phyloP scores from a whole-genome alignment of 2,113 vertebrate species.

The Xenus cinereus region DNA sequence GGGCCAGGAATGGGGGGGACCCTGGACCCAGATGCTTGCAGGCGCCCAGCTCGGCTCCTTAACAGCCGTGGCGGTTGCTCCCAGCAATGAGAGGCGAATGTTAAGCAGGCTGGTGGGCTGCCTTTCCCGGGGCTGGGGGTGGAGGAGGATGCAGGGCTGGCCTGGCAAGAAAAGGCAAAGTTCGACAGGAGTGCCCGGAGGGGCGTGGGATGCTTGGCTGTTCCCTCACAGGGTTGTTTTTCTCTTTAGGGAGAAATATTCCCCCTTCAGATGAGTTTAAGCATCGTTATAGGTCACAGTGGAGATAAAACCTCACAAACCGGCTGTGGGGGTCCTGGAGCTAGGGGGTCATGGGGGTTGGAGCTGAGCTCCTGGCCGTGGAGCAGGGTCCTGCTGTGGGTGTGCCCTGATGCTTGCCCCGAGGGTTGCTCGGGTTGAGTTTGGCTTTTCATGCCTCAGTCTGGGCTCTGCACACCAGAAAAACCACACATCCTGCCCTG shows the following conservation, averaged over 20 bases:
- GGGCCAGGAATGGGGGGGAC: not conserved
- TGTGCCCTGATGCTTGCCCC: not conserved
- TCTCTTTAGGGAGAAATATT: not conserved
- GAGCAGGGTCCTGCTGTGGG: not conserved
- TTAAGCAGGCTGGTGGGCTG: slow-evolving; percentile 19
- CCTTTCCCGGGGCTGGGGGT: not conserved
- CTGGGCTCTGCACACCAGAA: not conserved
- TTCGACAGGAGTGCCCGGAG: not conserved
- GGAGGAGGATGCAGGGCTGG: not conserved
- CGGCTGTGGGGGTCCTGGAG: fast-evolving
- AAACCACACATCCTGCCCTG: fast-evolving
- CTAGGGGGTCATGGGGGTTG: fast-evolving
- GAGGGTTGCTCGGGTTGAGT: fast-evolving
- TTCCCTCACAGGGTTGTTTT: not conserved
- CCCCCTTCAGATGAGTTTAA: not conserved
- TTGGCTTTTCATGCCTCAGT: not conserved
- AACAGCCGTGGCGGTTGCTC: not conserved
- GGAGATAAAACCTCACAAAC: not conserved
- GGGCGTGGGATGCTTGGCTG: not conserved
- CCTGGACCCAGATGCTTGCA: not conserved
- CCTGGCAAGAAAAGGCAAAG: not conserved
- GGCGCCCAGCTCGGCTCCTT: not conserved
- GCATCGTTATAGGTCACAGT: fast-evolving
- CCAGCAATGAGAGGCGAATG: not conserved
- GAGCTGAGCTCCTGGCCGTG: fast-evolving